phyloP scores from a whole-genome alignment of 2,888 invertebrate species.

The Phragmatobia fuliginosa region DNA sequence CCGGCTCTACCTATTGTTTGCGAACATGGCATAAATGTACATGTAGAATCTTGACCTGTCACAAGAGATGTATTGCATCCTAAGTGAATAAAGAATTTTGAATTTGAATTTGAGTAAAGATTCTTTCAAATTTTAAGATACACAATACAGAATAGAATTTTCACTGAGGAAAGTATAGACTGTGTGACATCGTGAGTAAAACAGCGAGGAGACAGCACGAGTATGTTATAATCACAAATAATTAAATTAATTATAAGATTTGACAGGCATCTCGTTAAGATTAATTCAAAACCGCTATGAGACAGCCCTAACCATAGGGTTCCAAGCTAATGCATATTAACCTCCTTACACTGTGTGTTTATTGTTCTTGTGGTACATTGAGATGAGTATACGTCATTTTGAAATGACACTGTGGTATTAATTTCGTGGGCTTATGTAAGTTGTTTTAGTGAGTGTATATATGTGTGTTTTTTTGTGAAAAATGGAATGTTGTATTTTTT shows the following conservation, averaged over 20 bases:
- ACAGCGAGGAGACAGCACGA: neutral
- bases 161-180: neutral
- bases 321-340: slow-evolving; percentile 49
- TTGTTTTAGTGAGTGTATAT: slow-evolving; percentile 32
- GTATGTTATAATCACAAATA: neutral
- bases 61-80: no score
- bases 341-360: slow-evolving; percentile 34
- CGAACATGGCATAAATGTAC: no score
- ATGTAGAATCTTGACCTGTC: no score
- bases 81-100: no score
- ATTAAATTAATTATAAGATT: neutral
- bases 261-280: neutral
- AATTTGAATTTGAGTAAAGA: no score
- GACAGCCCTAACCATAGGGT: slow-evolving; percentile 39
- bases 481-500: no score
- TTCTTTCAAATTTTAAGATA: no score
- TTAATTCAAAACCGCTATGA: slow-evolving; percentile 21
- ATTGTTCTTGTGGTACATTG: slow-evolving; percentile 12
- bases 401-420: slow-evolving; percentile 46
- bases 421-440: slow-evolving; percentile 42
- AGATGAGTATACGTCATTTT: slow-evolving; percentile 32
- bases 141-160: neutral
- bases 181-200: neutral
- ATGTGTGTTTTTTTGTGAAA: slow-evolving; percentile 1
- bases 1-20: no score